Evolutionary conservation across 2,113 vertebrate genomes (phyloP).

Genomic region (Carassius carassius): DNA sequence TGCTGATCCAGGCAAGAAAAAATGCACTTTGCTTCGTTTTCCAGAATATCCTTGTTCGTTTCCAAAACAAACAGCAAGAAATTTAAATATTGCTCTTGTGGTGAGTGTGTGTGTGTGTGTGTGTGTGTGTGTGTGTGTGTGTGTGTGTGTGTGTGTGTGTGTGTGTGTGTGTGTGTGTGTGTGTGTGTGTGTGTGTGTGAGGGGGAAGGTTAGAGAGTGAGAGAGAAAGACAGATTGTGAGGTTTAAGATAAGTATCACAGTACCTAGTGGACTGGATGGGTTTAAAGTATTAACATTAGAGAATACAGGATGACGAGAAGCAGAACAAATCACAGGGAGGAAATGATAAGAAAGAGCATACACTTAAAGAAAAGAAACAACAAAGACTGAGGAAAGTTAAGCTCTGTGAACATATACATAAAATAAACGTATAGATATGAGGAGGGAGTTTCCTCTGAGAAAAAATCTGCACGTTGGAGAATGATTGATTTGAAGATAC

Average conservation of each 20-base stretch:
- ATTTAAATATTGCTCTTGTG: conserved; percentile 74
- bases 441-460: neutral
- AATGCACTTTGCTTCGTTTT: conserved; percentile 72
- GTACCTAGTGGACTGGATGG: conserved; percentile 47
- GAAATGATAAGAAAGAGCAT: neutral
- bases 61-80: conserved; percentile 77
- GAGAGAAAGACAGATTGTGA: conserved; percentile 52
- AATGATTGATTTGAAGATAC: conserved; percentile 3
- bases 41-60: conserved; percentile 78
- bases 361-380: neutral
- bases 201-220: neutral
- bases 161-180: conserved; percentile 57
- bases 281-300: conserved; percentile 32
- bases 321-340: conserved; percentile 57
- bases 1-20: conserved; percentile 76
- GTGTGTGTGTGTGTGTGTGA: conserved; percentile 46
- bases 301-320: conserved; percentile 9
- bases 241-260: conserved; percentile 66
- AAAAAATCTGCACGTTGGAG: neutral
- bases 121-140: conserved; percentile 43
- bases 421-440: neutral
- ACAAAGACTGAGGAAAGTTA: neutral
- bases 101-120: conserved; percentile 58
- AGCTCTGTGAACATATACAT: neutral
- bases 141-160: conserved; percentile 43